Evolutionary conservation across 2,888 invertebrate genomes (phyloP), one percentile per base, ranked within the genome.

Genomic region (Agonopterix arenella): DNA sequence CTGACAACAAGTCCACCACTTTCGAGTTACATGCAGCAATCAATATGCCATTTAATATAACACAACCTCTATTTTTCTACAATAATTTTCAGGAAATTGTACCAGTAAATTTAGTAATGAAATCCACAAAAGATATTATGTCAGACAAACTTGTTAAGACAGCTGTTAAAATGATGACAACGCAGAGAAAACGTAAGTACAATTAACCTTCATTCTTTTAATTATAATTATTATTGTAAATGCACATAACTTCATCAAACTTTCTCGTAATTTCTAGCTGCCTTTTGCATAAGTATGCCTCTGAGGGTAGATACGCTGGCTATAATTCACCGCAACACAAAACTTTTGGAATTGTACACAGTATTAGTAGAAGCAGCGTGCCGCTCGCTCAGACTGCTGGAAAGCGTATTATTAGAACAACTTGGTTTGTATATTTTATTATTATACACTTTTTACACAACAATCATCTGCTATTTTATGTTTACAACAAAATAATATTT

Each of bases 361-460:
- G 92, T 94, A 57, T 80, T 96, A 4, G 93, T 95, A 4, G 95
- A 95, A 70, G 93, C 94, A 52, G 91, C 94, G 36, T 93, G 94
- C 63, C 90, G 94, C 41, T 92, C 94, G 50, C 83, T 96, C 45
- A 89, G 91, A 56, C 80, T 93, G 47, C 85, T 93, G 56, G 93
- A 95, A 71, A 86, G 88, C 62, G 91, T 91, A 28, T 78, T 95
- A 45, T 73, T 91, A 28, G 90, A 91, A 59, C 91, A 92, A 68
- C 73, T 93, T 44, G 89, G 90, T 89, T 61, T 53, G 71, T 66
- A 57, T n/a, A 28, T 28, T 28, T 28, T 28, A 7, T 28, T 28
- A 28, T 28, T 28, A 28, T 28, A 11, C 43, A n/a, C 45, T 48
- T 28, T 18, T 28, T 28, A 28, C 2, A 18, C 4, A 28, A 28